Conservation (phyloP, 2,113 vertebrate species). For the Potamarius usumacintae region DNA sequence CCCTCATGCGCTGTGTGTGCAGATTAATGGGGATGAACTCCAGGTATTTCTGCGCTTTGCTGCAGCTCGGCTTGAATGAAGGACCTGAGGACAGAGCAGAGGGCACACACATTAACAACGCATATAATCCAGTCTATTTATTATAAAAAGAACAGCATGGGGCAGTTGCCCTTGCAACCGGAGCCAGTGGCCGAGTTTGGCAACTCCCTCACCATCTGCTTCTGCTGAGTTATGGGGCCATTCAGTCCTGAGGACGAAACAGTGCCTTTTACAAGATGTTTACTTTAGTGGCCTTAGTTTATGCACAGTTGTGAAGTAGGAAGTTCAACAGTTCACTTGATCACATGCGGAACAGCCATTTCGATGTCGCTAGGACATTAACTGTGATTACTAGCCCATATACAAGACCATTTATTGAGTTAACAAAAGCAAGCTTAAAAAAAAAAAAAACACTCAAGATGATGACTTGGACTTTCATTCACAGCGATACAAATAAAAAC, state of each 20-base stretch:
- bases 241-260: conserved; percentile 32
- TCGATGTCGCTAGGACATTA: not conserved
- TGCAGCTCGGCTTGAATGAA: conserved; percentile 95
- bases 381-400: not conserved
- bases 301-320: not conserved
- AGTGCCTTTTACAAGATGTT: conserved; percentile 17
- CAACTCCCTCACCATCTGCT: conserved; percentile 41
- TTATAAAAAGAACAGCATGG: conserved; percentile 37
- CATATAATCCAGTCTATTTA: conserved; percentile 41
- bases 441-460: not conserved
- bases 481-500: conserved; percentile 8
- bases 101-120: conserved; percentile 32
- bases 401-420: not conserved
- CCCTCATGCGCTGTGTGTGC: conserved; percentile 94
- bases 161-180: conserved; percentile 27
- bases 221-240: conserved; percentile 19
- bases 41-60: conserved; percentile 92
- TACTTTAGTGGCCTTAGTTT: conserved; percentile 24
- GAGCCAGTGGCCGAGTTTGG: conserved; percentile 21
- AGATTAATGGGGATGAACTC: conserved; percentile 97
- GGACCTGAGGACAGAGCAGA: conserved; percentile 75
- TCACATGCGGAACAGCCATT: not conserved
- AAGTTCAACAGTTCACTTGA: not conserved
- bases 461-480: not conserved
- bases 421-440: too few relatives aligned